A percentile compares a stretch with the other conserved stretches of the same genome.
These are phyloP conservation scores for Myodes glareolus DNA, from an alignment of 2,113 vertebrate genomes.

Conservation along the genomic window DNA sequence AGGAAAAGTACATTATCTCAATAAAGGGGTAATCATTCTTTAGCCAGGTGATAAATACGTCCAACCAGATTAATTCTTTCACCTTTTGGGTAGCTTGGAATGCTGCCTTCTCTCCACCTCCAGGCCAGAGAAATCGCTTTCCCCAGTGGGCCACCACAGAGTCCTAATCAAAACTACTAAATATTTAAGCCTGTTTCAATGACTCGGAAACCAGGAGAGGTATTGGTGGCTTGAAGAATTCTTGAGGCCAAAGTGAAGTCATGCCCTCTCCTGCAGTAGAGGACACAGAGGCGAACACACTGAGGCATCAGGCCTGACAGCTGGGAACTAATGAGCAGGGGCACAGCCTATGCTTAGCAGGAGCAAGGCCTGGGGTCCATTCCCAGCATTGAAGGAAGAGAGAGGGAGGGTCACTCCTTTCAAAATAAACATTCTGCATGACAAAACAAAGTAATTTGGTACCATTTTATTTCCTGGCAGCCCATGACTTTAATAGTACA, in stretches of 20 bases:
- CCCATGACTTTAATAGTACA: neutral
- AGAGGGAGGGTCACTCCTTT: neutral
- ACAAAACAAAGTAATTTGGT: neutral
- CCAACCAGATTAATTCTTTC: neutral
- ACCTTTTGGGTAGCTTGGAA: neutral
- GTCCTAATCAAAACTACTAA: neutral
- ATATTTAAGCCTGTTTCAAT: neutral
- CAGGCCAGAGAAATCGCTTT: neutral
- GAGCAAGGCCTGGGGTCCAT: neutral
- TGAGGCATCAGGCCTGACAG: neutral
- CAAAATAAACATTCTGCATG: neutral
- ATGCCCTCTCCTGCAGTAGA: too few species aligned
- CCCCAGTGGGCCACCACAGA: neutral
- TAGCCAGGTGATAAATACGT: neutral
- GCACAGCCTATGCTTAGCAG: neutral
- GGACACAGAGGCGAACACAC: too few species aligned
- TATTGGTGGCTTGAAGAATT: neutral
- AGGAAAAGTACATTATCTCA: neutral
- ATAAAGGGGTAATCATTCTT: neutral
- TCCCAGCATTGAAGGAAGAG: neutral
- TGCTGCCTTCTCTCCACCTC: neutral
- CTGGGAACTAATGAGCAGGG: too few species aligned
- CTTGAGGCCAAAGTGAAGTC: neutral
- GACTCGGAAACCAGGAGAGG: neutral
- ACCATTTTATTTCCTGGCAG: neutral